phyloP scores from a whole-genome alignment of 2,113 vertebrate genomes.

The Pandion haliaetus region DNA sequence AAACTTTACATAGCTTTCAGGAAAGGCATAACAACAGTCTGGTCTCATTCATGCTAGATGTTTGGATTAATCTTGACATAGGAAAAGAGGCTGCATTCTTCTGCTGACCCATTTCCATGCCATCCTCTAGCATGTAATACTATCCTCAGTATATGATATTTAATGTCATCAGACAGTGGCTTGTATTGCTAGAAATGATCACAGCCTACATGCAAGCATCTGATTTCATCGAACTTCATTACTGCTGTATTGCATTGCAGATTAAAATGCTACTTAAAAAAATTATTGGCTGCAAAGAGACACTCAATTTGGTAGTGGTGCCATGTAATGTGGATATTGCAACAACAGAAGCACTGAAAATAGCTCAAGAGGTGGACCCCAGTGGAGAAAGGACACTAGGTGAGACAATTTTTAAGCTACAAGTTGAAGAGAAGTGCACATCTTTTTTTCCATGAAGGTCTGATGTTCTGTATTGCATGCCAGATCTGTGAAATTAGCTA shows the following conservation, averaged over 20 bases:
- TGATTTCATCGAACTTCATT: background rate
- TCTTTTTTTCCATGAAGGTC: background rate
- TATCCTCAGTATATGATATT: background rate
- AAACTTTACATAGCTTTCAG: background rate
- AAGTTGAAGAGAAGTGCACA: background rate
- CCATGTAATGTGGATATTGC: slow-evolving; percentile 90
- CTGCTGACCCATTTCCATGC: background rate
- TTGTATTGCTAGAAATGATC: background rate
- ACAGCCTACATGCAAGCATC: background rate
- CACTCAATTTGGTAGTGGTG: slow-evolving; percentile 87
- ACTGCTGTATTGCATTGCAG: slow-evolving; percentile 58
- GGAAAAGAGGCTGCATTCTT: background rate
- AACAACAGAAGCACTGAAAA: slow-evolving; percentile 89
- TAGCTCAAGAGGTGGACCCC: slow-evolving; percentile 88
- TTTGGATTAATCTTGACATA: background rate
- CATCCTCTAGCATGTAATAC: background rate
- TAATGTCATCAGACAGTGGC: background rate
- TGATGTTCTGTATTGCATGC: background rate
- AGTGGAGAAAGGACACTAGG: slow-evolving; percentile 87
- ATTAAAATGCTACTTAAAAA: slow-evolving; percentile 81
- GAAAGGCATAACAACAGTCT: background rate
- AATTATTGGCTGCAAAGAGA: slow-evolving; percentile 84
- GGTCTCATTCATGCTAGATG: background rate
- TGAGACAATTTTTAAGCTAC: slow-evolving; percentile 23
- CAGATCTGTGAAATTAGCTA: background rate